Percentiles rank a stretch among this genome's conserved stretches.
These are phyloP conservation scores for Oryzias melastigma DNA, from an alignment of 2,113 vertebrate species.

Conservation along the genomic window DNA sequence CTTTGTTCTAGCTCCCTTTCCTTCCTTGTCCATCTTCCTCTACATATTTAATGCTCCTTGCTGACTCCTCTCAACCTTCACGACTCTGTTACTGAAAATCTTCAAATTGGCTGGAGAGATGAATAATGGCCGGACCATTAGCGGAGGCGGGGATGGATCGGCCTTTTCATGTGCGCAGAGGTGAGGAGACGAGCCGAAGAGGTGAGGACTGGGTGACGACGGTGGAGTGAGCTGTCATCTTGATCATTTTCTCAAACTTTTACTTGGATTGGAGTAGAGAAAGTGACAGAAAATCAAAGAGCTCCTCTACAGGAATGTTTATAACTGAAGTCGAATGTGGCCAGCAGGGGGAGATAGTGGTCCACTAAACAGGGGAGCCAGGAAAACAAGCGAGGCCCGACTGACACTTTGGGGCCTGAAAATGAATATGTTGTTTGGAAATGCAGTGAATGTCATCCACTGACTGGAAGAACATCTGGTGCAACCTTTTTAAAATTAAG, in stretches of 20 bases:
- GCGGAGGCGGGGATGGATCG: slow-evolving; percentile 77
- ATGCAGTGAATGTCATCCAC: slow-evolving; percentile 39
- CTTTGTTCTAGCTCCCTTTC: slow-evolving; percentile 61
- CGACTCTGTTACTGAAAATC: slow-evolving; percentile 67
- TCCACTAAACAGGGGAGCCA: slow-evolving; percentile 35
- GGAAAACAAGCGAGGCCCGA: slow-evolving; percentile 22
- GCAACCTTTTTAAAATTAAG: slow-evolving; percentile 60
- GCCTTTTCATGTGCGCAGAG: slow-evolving; percentile 80
- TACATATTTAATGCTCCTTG: slow-evolving; percentile 81
- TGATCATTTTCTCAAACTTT: slow-evolving; percentile 43
- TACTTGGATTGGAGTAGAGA: slow-evolving; percentile 9
- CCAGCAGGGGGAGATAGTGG: slow-evolving; percentile 78
- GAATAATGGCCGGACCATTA: slow-evolving; percentile 87
- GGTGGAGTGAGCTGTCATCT: slow-evolving; percentile 19
- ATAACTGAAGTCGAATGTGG: background rate
- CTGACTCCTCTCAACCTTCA: slow-evolving; percentile 73
- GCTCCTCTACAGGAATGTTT: slow-evolving; percentile 8
- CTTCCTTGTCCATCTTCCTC: slow-evolving; percentile 69
- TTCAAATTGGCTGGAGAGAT: slow-evolving; percentile 81
- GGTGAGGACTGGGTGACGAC: slow-evolving; percentile 33
- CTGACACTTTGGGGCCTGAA: slow-evolving; percentile 36
- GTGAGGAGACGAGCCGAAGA: slow-evolving; percentile 47
- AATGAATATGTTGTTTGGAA: slow-evolving; percentile 61
- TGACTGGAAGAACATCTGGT: slow-evolving; percentile 44
- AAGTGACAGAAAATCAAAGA: background rate